A percentile compares a stretch with the other conserved stretches of the same genome.
These are phyloP conservation scores for Girardia tigrina DNA, from an alignment of 2,888 invertebrate species.

Conservation along the genomic window DNA sequence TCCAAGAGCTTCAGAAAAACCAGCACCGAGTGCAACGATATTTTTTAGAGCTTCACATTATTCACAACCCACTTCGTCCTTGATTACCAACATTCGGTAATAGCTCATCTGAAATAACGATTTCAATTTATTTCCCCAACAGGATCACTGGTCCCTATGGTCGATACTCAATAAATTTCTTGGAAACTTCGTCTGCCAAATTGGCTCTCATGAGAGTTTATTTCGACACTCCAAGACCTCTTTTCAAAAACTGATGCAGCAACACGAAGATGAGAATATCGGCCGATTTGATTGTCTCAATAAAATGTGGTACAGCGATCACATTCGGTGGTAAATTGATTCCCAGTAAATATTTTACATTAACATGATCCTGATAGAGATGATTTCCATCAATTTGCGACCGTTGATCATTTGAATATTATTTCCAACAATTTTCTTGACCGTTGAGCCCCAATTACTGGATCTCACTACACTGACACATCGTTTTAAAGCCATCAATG, in stretches of 20 bases:
- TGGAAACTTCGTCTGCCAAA: constrained; percentile 91
- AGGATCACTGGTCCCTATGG: constrained; percentile 59
- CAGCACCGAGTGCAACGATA: constrained; percentile 92
- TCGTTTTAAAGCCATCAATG: too few species aligned
- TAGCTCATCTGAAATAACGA: constrained; percentile 80
- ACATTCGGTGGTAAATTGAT: constrained; percentile 72
- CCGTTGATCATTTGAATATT: constrained; percentile 70
- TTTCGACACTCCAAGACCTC: constrained; percentile 73
- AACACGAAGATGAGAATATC: constrained; percentile 89
- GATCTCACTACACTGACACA: too few species aligned
- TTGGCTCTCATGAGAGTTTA: constrained; percentile 97
- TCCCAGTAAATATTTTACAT: constrained; percentile 92
- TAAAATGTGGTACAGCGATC: constrained; percentile 70
- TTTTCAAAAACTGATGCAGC: constrained; percentile 84
- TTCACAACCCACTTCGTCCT: constrained; percentile 89
- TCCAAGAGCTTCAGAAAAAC: constrained; percentile 84
- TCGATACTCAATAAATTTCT: constrained; percentile 95
- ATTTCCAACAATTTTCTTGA: too few species aligned
- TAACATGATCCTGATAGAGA: constrained; percentile 91
- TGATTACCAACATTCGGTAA: constrained; percentile 85
- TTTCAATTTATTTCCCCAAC: constrained; percentile 64
- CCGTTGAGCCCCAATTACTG: too few species aligned
- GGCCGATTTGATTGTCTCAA: constrained; percentile 74
- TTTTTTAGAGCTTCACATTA: constrained; percentile 98
- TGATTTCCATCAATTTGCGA: constrained; percentile 86